These are phyloP conservation scores for Bathynomus jamesi DNA, from an alignment of 1,140 invertebrate species.

Conservation along the genomic window DNA sequence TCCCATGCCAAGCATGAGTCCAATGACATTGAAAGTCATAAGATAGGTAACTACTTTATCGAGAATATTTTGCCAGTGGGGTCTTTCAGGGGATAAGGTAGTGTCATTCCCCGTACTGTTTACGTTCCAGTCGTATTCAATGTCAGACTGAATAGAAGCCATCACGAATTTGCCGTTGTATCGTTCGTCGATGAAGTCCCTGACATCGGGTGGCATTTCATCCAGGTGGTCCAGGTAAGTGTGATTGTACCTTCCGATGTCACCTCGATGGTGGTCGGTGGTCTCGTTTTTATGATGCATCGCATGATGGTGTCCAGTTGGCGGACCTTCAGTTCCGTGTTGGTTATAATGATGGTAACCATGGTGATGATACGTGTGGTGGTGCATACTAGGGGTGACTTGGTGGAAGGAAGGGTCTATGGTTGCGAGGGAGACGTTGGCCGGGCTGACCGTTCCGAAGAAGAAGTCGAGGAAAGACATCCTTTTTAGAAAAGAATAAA, in stretches of 20 bases:
- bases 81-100: neutral
- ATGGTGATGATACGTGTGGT: neutral
- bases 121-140: neutral
- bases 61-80: slow-evolving; percentile 5
- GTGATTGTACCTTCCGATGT: neutral
- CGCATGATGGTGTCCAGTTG: too few species aligned
- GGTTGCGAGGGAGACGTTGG: too few species aligned
- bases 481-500: too few species aligned
- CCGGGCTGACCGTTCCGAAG: too few species aligned
- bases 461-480: too few species aligned
- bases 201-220: neutral
- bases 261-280: too few species aligned
- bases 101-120: neutral
- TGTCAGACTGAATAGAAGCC: neutral
- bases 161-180: neutral
- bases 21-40: slow-evolving; percentile 11
- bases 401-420: too few species aligned
- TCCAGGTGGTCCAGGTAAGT: neutral
- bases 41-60: slow-evolving; percentile 3
- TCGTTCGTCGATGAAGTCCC: neutral
- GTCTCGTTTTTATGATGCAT: too few species aligned
- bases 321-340: too few species aligned
- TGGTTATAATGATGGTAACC: too few species aligned
- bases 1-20: slow-evolving; percentile 17
- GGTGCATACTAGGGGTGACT: neutral